These are phyloP conservation scores for Xanthia togata DNA, from an alignment of 2,888 invertebrate genomes.

Conservation along the genomic window DNA sequence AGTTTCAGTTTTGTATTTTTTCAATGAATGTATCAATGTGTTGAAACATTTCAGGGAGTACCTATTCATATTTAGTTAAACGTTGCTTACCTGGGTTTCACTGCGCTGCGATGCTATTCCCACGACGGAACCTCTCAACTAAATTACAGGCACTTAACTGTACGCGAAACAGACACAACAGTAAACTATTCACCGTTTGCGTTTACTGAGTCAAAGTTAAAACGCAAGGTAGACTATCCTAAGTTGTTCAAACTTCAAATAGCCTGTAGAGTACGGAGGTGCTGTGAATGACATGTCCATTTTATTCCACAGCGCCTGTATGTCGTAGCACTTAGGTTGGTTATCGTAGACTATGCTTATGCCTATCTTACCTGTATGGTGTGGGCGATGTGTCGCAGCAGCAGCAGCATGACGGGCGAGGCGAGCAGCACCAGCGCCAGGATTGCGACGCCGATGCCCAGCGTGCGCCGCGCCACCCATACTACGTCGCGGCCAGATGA, in stretches of 20 bases:
- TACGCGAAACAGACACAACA: neutral
- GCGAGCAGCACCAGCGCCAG: conserved; percentile 87
- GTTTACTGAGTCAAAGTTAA: neutral
- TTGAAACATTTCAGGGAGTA: neutral
- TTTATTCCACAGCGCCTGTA: neutral
- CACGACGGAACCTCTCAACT: neutral
- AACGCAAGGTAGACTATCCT: neutral
- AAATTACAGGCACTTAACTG: neutral
- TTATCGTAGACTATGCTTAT: neutral
- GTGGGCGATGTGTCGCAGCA: conserved; percentile 88
- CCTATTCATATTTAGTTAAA: neutral
- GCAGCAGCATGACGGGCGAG: conserved; percentile 88
- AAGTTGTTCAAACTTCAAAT: neutral
- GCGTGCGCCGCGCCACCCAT: conserved; percentile 82
- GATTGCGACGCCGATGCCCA: conserved; percentile 85
- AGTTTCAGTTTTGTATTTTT: neutral
- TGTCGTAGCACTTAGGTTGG: neutral
- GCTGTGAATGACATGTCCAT: neutral
- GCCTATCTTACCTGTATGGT: conserved; percentile 88
- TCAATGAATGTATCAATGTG: neutral
- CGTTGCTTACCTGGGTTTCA: neutral
- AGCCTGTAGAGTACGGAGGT: neutral
- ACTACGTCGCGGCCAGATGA: conserved; percentile 86
- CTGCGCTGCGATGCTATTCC: neutral
- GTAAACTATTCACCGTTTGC: neutral